Evolutionary conservation across 2,888 invertebrate species (phyloP).

Genomic region (Arctia plantaginis): DNA sequence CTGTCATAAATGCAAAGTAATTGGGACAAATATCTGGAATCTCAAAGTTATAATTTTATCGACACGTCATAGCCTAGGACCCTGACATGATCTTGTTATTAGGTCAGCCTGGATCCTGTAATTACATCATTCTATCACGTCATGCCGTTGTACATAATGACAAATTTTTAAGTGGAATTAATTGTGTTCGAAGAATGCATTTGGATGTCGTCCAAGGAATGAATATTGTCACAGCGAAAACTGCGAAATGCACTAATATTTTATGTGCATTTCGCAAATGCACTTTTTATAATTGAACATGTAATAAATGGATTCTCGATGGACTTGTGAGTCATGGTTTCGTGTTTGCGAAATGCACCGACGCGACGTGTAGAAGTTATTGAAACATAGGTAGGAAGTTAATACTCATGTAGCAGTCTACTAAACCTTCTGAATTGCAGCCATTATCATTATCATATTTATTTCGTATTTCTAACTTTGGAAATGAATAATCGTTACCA

Average conservation of each 20-base stretch:
- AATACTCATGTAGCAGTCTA: not conserved
- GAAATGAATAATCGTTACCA: too few relatives aligned
- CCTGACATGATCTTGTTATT: constrained; percentile 53
- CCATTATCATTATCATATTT: too few relatives aligned
- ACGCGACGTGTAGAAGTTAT: not conserved
- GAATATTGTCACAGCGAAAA: constrained; percentile 33
- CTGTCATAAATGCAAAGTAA: constrained; percentile 42
- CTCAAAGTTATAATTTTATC: constrained; percentile 36
- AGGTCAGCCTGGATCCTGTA: constrained; percentile 38
- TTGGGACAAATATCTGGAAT: constrained; percentile 29
- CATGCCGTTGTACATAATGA: constrained; percentile 30
- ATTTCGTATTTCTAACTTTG: too few relatives aligned
- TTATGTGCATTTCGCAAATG: constrained; percentile 9
- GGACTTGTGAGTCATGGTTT: not conserved
- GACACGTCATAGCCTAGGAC: constrained; percentile 32
- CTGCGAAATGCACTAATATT: constrained; percentile 7
- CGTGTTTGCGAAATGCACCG: not conserved
- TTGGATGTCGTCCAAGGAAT: constrained; percentile 55
- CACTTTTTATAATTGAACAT: not conserved
- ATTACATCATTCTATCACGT: constrained; percentile 47
- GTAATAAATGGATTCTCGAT: not conserved
- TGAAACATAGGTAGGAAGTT: not conserved
- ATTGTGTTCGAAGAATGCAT: constrained; percentile 55
- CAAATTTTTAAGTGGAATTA: constrained; percentile 39
- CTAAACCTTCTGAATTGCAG: not conserved